Evolutionary conservation across 35 echinoderm and acorn worm genomes (phyloP), one percentile per base, ranked within the genome.

Genomic region (Heliocidaris tuberculata): DNA sequence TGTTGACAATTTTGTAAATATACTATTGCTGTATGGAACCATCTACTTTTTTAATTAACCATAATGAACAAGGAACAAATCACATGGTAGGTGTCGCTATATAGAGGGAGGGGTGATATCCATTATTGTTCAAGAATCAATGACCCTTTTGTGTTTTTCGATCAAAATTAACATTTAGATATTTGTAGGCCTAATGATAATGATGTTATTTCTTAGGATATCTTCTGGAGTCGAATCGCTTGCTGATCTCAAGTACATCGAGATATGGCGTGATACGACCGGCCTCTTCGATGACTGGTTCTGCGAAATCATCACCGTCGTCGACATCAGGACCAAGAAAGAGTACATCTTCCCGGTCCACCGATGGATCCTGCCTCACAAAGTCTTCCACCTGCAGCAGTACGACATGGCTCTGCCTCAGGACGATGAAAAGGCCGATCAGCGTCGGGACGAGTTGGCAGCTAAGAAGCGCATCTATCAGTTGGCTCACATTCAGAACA

Each of bases 241-340:
- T 31, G n/a, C 13, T 92, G 94, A 86, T 94, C 96, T 47, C 17
- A 78, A 78, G 17, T 78, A 7, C 65, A 78, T 78, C 65, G 97
- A 98, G 95, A 59, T 98, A 8, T 97, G 97, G 97, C 94, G 97
- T 10, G 97, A 98, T 85, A 49, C 60, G 9, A 78, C 85, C 19
- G 96, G 93, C 1, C 60, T 93, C 9, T 59, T 95, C 17, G 96
- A 98, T 93, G 85, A 95, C 17, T 98, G 97, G 97, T 98, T 94
- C 91, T 93, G 96, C 31, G 97, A 98, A 27, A 91, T 93, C 86
- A 93, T 98, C 59, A 95, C 95, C 27, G 71, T 98, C 15, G 49
- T 59, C 47, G 65, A 85, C 27, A 32, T 13, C 48, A 86, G 59
- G 31, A 85, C 19, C 30, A 86, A 94, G 48, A 95, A 94, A 1